Conservation (phyloP, 2,797 vertebrate species). For the Notolepis coatsorum region DNA sequence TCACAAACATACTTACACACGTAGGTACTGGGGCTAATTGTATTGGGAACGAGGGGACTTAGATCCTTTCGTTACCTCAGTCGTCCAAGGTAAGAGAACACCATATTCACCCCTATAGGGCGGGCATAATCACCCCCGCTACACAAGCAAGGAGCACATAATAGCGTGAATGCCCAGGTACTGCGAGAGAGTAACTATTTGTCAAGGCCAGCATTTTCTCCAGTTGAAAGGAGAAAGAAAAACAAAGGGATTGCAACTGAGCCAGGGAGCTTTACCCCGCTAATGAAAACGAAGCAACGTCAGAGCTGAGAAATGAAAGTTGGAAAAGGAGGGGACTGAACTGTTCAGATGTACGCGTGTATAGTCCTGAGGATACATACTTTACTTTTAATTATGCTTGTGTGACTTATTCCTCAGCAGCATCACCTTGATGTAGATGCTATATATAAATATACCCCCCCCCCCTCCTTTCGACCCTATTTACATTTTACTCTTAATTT, state of each 20-base stretch:
- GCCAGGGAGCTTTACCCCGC: conserved; percentile 46
- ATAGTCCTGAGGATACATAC: conserved; percentile 20
- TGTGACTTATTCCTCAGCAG: conserved; percentile 4
- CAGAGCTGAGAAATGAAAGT: conserved; percentile 48
- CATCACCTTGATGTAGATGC: not conserved
- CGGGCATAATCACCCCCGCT: too few relatives aligned
- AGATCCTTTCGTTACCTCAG: too few relatives aligned
- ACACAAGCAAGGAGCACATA: conserved; percentile 18
- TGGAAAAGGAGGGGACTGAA: conserved; percentile 23
- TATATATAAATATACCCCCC: conserved; percentile 14
- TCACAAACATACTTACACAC: too few relatives aligned
- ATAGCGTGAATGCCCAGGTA: conserved; percentile 40
- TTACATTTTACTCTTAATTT: conserved; percentile 13
- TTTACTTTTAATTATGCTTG: conserved; percentile 32
- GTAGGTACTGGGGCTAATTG: too few relatives aligned
- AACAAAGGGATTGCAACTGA: conserved; percentile 68
- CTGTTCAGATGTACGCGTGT: conserved; percentile 4
- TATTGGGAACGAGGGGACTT: too few relatives aligned
- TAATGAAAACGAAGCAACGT: conserved; percentile 52
- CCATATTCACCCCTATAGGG: too few relatives aligned
- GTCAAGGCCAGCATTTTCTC: conserved; percentile 58
- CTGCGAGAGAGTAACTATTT: conserved; percentile 48
- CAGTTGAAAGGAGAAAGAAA: conserved; percentile 48
- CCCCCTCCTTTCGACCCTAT: too few relatives aligned
- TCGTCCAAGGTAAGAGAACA: too few relatives aligned